These are phyloP conservation scores for Philaethria dido DNA, from an alignment of 2,888 invertebrate genomes.

Conservation along the genomic window DNA sequence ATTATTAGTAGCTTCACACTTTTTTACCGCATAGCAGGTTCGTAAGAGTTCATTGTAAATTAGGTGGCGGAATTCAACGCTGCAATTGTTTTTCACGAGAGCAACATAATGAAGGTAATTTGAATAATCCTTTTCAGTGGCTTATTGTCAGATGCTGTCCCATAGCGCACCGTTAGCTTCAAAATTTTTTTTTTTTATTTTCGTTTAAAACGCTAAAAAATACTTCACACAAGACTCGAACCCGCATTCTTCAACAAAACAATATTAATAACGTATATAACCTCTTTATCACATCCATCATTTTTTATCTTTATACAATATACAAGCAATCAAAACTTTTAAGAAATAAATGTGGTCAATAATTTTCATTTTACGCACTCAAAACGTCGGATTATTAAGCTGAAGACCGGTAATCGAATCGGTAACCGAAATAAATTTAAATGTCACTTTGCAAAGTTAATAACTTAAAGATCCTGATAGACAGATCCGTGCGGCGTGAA, in stretches of 20 bases:
- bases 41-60: no score
- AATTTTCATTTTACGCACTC: background rate
- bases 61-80: no score
- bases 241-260: background rate
- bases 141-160: no score
- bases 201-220: no score
- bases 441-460: slow-evolving; percentile 46
- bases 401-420: slow-evolving; percentile 27
- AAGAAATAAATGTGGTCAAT: background rate
- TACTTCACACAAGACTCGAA: background rate
- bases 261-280: background rate
- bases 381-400: slow-evolving; percentile 24
- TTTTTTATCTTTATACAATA: background rate
- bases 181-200: no score
- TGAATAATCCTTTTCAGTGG: no score
- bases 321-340: background rate
- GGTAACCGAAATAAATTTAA: slow-evolving; percentile 36
- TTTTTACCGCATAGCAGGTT: no score
- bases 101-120: no score
- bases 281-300: background rate
- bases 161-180: no score
- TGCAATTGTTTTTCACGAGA: no score
- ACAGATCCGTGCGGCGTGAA: slow-evolving; percentile 48
- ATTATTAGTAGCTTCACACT: no score
- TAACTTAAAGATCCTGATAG: slow-evolving; percentile 46